Evolutionary conservation across 2,113 vertebrate species (phyloP).

Genomic region (Hydrolagus affinis): DNA sequence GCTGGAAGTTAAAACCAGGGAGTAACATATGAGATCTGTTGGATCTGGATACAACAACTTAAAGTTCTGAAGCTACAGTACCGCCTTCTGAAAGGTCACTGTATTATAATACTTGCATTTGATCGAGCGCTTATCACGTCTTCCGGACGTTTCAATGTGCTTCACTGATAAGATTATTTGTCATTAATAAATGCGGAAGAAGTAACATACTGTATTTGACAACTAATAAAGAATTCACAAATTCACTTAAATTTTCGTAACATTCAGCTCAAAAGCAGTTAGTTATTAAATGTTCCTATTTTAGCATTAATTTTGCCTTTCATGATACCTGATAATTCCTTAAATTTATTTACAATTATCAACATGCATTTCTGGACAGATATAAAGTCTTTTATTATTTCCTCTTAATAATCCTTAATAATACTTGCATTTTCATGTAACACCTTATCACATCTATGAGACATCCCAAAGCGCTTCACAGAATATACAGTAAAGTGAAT

Average conservation of each 20-base stretch:
- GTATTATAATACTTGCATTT: neutral
- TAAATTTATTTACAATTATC: neutral
- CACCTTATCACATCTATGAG: too few relatives aligned
- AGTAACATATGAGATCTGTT: too few relatives aligned
- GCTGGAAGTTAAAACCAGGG: too few relatives aligned
- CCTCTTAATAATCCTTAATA: neutral
- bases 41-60: too few relatives aligned
- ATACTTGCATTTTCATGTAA: too few relatives aligned
- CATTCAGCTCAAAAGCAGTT: constrained; percentile 2
- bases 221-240: neutral
- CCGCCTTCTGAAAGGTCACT: too few relatives aligned
- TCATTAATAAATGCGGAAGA: neutral
- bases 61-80: too few relatives aligned
- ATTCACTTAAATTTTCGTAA: neutral
- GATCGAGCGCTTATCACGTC: neutral
- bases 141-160: too few relatives aligned
- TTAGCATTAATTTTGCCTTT: neutral
- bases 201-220: neutral
- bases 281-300: neutral
- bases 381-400: neutral
- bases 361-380: neutral
- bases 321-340: neutral
- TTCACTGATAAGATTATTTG: neutral
- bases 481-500: too few relatives aligned
- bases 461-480: too few relatives aligned